phyloP scores from a whole-genome alignment of 2,888 invertebrate species.

The Hartigia nigra region DNA sequence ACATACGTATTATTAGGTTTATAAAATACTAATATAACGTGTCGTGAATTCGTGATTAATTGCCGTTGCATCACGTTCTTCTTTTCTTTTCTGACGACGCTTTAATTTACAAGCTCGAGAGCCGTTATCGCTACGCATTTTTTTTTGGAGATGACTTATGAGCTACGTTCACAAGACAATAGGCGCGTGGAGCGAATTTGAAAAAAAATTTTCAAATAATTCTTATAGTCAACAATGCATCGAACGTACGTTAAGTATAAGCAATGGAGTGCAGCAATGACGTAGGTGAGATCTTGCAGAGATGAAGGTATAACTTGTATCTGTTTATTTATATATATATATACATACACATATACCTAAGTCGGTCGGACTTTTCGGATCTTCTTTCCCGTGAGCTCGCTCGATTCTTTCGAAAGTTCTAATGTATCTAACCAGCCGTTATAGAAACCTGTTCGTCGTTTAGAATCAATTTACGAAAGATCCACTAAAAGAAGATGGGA shows the following conservation, averaged over 20 bases:
- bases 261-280: neutral
- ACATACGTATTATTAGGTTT: neutral
- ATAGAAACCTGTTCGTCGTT: conserved; percentile 22
- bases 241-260: neutral
- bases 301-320: neutral
- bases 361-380: neutral
- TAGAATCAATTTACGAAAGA: conserved; percentile 21
- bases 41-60: conserved; percentile 1
- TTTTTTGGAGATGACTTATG: neutral
- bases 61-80: neutral
- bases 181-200: neutral
- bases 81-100: conserved; percentile 16
- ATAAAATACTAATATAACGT: neutral
- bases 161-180: neutral
- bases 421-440: conserved; percentile 23
- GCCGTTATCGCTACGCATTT: neutral
- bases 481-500: neutral
- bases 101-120: conserved; percentile 38
- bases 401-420: conserved; percentile 9
- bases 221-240: neutral
- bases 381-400: neutral
- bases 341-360: neutral
- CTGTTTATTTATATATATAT: neutral
- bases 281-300: neutral
- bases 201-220: neutral